These are phyloP conservation scores for Isaurus tuberculatus DNA, from an alignment of 92 coral and sea anemone genomes.

Conservation along the genomic window DNA sequence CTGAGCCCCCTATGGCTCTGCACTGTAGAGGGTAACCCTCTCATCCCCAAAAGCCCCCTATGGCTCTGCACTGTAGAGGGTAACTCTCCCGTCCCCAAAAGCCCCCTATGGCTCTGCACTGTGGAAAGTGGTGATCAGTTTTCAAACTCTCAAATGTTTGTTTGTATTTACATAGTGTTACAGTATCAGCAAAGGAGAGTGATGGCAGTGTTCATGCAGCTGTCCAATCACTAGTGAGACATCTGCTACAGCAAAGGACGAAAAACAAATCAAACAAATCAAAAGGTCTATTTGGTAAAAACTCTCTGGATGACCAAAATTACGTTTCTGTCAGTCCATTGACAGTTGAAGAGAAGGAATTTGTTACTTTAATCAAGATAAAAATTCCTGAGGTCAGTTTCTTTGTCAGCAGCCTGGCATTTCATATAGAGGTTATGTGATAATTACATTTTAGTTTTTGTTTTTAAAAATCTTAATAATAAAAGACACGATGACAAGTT, in stretches of 20 bases:
- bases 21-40: too few relatives aligned
- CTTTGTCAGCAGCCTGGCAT: too few relatives aligned
- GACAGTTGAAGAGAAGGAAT: constrained; percentile 73
- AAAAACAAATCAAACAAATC: constrained; percentile 50
- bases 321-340: constrained; percentile 79
- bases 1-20: too few relatives aligned
- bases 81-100: too few relatives aligned
- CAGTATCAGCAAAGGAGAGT: constrained; percentile 97
- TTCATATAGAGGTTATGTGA: too few relatives aligned
- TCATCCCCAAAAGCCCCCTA: too few relatives aligned
- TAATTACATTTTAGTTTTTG: too few relatives aligned
- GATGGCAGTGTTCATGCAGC: constrained; percentile 98
- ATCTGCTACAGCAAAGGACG: constrained; percentile 80
- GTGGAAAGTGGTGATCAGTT: background rate
- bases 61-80: too few relatives aligned
- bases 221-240: constrained; percentile 89
- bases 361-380: constrained; percentile 83
- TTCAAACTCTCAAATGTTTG: background rate
- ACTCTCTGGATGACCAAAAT: constrained; percentile 67
- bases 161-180: constrained; percentile 64
- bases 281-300: constrained; percentile 72
- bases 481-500: too few relatives aligned
- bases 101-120: too few relatives aligned
- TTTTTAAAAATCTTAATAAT: too few relatives aligned
- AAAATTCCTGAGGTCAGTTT: constrained; percentile 82